Evolutionary conservation across 2,888 invertebrate genomes (phyloP).

Genomic region (Cryptus viduatorius): DNA sequence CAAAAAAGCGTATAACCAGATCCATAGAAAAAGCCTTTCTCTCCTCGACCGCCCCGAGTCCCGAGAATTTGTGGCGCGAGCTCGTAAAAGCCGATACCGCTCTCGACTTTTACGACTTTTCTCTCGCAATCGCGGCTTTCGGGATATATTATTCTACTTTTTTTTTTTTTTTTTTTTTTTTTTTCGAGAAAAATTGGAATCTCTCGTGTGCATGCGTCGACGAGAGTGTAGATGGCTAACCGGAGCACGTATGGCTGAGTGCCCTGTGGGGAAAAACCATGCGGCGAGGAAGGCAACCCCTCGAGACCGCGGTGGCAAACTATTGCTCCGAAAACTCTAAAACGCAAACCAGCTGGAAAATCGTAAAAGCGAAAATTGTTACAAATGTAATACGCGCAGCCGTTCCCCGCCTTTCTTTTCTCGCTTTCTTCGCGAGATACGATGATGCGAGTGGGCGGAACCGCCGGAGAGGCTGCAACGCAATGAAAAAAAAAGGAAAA

Average conservation of each 20-base stretch:
- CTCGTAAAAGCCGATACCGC: conserved; percentile 80
- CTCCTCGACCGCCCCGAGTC: conserved; percentile 1
- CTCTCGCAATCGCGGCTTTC: conserved; percentile 76
- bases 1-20: conserved; percentile 2
- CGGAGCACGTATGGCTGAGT: background rate
- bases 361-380: conserved; percentile 78
- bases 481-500: conserved; percentile 24
- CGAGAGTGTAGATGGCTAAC: background rate
- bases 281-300: conserved; percentile 38
- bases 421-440: conserved; percentile 26
- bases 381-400: conserved; percentile 73
- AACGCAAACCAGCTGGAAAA: conserved; percentile 80
- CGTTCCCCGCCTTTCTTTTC: conserved; percentile 41
- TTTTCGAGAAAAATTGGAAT: conserved; percentile 81
- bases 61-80: conserved; percentile 67
- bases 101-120: conserved; percentile 79
- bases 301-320: conserved; percentile 58
- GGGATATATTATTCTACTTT: conserved; percentile 66
- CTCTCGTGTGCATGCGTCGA: conserved; percentile 63
- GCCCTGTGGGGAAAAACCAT: conserved; percentile 31
- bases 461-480: conserved; percentile 18
- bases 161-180: conserved; percentile 60
- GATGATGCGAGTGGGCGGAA: conserved; percentile 43
- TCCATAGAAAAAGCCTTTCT: conserved; percentile 34
- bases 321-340: conserved; percentile 64